Evolutionary conservation across 2,888 invertebrate species (phyloP).

Genomic region (Drosophila setosimentum): DNA sequence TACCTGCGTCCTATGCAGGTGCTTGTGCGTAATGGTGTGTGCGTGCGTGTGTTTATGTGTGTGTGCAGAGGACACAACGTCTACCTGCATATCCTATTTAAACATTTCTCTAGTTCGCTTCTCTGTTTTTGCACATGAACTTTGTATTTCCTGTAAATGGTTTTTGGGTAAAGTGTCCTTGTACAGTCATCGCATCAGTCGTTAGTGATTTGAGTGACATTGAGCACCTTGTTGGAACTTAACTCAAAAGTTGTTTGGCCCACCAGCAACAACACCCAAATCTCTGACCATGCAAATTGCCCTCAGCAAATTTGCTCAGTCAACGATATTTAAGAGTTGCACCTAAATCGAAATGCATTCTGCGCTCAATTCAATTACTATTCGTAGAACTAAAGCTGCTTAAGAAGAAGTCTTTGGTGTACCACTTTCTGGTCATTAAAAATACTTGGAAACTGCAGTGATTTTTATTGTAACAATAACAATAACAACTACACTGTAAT

Average conservation of each 20-base stretch:
- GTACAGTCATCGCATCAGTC: slow-evolving; percentile 51
- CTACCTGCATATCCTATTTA: slow-evolving; percentile 75
- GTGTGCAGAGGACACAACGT: slow-evolving; percentile 34
- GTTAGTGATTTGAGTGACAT: slow-evolving; percentile 30
- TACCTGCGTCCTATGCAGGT: slow-evolving; percentile 71
- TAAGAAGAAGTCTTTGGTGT: background rate
- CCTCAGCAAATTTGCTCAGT: slow-evolving; percentile 18
- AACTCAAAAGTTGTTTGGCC: slow-evolving; percentile 45
- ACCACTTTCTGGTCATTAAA: slow-evolving; percentile 1
- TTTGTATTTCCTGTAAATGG: slow-evolving; percentile 66
- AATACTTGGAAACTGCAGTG: slow-evolving; percentile 25
- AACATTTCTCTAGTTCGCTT: slow-evolving; percentile 54
- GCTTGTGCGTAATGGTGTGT: slow-evolving; percentile 28
- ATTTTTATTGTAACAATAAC: background rate
- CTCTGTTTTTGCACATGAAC: slow-evolving; percentile 56
- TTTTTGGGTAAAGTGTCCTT: slow-evolving; percentile 31
- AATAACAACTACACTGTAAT: background rate
- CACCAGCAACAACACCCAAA: slow-evolving; percentile 1
- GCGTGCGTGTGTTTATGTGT: slow-evolving; percentile 14
- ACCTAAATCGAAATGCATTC: slow-evolving; percentile 55
- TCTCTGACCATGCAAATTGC: slow-evolving; percentile 26
- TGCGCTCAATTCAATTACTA: slow-evolving; percentile 43
- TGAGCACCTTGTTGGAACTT: slow-evolving; percentile 47
- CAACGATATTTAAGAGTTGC: slow-evolving; percentile 19
- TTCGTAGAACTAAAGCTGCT: slow-evolving; percentile 17